Evolutionary conservation across 2,888 invertebrate species (phyloP).

Genomic region (Hipparchia sbordonii): DNA sequence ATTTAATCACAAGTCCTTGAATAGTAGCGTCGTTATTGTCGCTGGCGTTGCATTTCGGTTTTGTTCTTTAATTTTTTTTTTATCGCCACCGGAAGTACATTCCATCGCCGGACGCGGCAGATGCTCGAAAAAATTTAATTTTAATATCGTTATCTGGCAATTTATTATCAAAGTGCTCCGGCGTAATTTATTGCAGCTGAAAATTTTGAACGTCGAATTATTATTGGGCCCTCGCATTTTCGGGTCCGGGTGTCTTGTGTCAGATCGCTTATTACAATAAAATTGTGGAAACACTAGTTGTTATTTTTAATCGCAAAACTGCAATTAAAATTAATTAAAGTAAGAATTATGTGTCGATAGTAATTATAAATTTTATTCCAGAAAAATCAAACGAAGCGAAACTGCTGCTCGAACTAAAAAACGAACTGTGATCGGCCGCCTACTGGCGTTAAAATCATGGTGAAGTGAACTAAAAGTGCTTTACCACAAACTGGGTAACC

Average conservation of each 20-base stretch:
- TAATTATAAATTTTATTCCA: conserved; percentile 13
- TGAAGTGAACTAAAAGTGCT: conserved; percentile 63
- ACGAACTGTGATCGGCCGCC: conserved; percentile 70
- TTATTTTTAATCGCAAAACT: neutral
- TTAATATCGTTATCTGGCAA: conserved; percentile 32
- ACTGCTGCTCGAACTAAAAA: conserved; percentile 37
- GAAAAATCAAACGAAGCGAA: conserved; percentile 32
- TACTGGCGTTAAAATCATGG: conserved; percentile 66
- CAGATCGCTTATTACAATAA: neutral
- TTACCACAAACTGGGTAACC: conserved; percentile 66
- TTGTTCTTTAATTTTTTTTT: conserved; percentile 24
- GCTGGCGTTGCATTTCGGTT: conserved; percentile 31
- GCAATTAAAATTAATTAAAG: neutral
- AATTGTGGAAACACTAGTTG: conserved; percentile 20
- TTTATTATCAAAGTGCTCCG: conserved; percentile 25
- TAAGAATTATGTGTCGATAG: neutral
- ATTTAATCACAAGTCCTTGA: conserved; percentile 35
- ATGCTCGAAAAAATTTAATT: conserved; percentile 32
- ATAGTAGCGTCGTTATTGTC: conserved; percentile 34
- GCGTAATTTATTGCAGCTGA: conserved; percentile 29
- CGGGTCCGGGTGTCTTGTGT: neutral
- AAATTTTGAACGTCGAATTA: conserved; percentile 20
- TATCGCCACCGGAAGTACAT: conserved; percentile 42
- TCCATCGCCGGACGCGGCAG: conserved; percentile 39
- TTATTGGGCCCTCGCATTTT: neutral